Evolutionary conservation across 2,888 invertebrate species (phyloP).

Genomic region (Drosophila infuscata): DNA sequence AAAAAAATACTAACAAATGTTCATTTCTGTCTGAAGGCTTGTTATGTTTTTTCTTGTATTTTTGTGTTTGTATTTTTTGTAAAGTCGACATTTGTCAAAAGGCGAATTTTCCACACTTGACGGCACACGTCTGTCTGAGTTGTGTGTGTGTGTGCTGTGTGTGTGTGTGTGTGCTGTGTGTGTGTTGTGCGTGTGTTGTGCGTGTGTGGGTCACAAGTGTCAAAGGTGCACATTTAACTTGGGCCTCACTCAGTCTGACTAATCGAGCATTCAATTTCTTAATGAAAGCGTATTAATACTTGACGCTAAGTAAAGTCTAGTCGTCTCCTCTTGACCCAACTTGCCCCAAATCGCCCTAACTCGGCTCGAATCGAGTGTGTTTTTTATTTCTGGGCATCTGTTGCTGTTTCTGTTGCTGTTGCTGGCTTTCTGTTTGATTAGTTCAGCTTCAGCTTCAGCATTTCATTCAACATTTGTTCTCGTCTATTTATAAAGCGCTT

Average conservation of each 20-base stretch:
- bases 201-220: constrained; percentile 74
- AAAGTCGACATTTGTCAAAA: constrained; percentile 73
- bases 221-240: constrained; percentile 67
- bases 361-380: constrained; percentile 33
- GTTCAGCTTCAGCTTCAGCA: constrained; percentile 33
- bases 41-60: constrained; percentile 28
- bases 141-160: background rate
- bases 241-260: constrained; percentile 57
- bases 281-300: constrained; percentile 77
- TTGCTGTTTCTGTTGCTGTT: constrained; percentile 2
- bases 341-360: background rate
- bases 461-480: constrained; percentile 33
- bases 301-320: constrained; percentile 64
- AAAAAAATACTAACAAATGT: constrained; percentile 65
- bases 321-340: constrained; percentile 7
- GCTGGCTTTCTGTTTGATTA: constrained; percentile 56
- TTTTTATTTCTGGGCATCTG: constrained; percentile 41
- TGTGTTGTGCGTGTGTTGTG: constrained; percentile 12
- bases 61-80: constrained; percentile 25
- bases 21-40: constrained; percentile 43
- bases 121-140: constrained; percentile 65
- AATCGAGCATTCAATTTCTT: constrained; percentile 79
- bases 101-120: constrained; percentile 79
- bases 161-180: constrained; percentile 45
- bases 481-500: constrained; percentile 49